phyloP scores from a whole-genome alignment of 2,113 vertebrate genomes.

The Zeus faber region DNA sequence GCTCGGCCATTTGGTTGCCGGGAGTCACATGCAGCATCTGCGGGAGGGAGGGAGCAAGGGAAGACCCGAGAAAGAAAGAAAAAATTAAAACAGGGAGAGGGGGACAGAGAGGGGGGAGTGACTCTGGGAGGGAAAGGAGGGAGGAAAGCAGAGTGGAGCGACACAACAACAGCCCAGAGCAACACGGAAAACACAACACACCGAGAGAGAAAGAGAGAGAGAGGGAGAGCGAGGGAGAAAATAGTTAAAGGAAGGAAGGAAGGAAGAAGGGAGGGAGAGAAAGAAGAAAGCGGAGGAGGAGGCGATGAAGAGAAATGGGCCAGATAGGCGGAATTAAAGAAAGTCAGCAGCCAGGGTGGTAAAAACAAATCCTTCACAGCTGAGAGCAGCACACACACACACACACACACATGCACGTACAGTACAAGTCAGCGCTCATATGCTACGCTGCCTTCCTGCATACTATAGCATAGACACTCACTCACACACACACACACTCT shows the following conservation, averaged over 20 bases:
- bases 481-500: too few relatives aligned
- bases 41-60: slow-evolving; percentile 1
- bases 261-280: not conserved
- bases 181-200: not conserved
- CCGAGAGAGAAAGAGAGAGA: not conserved
- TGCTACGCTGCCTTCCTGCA: slow-evolving; percentile 19
- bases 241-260: not conserved
- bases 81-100: not conserved
- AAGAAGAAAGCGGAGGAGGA: not conserved
- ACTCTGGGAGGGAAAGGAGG: not conserved
- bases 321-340: slow-evolving; percentile 22
- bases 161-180: not conserved
- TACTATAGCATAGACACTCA: not conserved
- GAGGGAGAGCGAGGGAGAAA: slow-evolving; percentile 1
- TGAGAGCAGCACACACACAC: slow-evolving; percentile 5
- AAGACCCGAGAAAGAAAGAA: not conserved
- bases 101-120: not conserved
- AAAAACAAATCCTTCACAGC: slow-evolving; percentile 13
- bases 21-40: slow-evolving; percentile 45
- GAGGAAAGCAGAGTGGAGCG: not conserved
- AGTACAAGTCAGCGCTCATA: slow-evolving; percentile 19
- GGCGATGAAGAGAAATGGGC: too few relatives aligned
- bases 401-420: slow-evolving; percentile 26
- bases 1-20: slow-evolving; percentile 67
- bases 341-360: slow-evolving; percentile 32